A percentile compares a stretch with the other conserved stretches of the same genome.
Evolutionary conservation across 1,140 invertebrate genomes (phyloP).

Genomic region (Drosophila prosaltans): DNA sequence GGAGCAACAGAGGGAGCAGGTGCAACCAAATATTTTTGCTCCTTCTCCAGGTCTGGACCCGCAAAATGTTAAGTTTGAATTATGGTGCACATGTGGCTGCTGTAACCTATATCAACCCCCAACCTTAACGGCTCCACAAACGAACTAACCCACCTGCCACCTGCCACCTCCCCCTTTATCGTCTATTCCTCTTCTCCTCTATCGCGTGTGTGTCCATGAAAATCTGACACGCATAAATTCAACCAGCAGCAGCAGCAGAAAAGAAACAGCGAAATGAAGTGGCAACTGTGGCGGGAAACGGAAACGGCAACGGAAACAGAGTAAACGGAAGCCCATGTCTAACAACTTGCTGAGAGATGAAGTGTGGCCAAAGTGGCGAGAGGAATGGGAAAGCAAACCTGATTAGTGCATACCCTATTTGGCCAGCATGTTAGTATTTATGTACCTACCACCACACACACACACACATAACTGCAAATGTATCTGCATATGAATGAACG

Average conservation of each 20-base stretch:
- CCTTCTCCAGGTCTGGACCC: constrained; percentile 30
- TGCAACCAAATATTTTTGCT: constrained; percentile 44
- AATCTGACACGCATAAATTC: constrained; percentile 78
- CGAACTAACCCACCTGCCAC: not conserved
- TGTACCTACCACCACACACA: too few relatives aligned
- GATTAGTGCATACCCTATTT: constrained; percentile 51
- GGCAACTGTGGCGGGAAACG: constrained; percentile 48
- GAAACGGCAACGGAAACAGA: constrained; percentile 74
- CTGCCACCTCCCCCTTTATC: too few relatives aligned
- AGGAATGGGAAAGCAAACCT: constrained; percentile 48
- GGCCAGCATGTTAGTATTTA: constrained; percentile 23
- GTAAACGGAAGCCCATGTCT: constrained; percentile 75
- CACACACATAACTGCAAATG: not conserved
- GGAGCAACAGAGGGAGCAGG: constrained; percentile 33
- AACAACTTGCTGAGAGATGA: constrained; percentile 61
- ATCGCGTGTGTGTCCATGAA: constrained; percentile 63
- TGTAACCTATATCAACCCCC: constrained; percentile 26
- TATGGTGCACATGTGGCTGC: constrained; percentile 70
- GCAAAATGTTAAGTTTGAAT: constrained; percentile 57
- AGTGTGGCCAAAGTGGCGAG: constrained; percentile 30
- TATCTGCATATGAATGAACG: not conserved
- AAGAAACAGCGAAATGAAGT: constrained; percentile 48
- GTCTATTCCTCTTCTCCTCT: not conserved
- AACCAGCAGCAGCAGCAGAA: constrained; percentile 14
- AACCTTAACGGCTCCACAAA: not conserved